A percentile compares a stretch with the other conserved stretches of the same genome.
These are phyloP conservation scores for Syrista parreyssii DNA, from an alignment of 2,888 invertebrate species.

Conservation along the genomic window DNA sequence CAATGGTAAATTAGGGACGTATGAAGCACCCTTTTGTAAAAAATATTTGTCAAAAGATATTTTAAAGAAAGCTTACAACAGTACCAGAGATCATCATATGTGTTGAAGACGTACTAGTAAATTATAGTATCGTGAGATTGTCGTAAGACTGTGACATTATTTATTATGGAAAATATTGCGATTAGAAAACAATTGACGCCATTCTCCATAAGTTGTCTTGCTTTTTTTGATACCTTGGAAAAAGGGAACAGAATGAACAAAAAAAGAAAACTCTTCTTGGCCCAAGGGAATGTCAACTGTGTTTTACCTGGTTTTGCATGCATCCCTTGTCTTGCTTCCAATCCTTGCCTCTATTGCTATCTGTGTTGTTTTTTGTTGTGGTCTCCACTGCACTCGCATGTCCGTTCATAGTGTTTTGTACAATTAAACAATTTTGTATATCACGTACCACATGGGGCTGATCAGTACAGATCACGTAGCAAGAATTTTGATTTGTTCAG, in stretches of 20 bases:
- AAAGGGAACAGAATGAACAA: not conserved
- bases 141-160: not conserved
- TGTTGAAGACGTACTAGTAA: not conserved
- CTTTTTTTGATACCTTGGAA: not conserved
- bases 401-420: not conserved
- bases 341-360: not conserved
- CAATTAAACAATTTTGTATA: not conserved
- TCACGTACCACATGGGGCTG: not conserved
- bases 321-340: not conserved
- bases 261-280: not conserved
- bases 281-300: not conserved
- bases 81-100: not conserved
- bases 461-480: not conserved
- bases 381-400: not conserved
- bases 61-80: not conserved
- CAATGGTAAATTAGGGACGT: not conserved
- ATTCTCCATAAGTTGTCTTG: not conserved
- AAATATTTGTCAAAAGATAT: not conserved
- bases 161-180: not conserved
- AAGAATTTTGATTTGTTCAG: not conserved
- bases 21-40: not conserved
- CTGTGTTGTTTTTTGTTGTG: not conserved
- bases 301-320: not conserved
- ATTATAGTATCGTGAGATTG: not conserved
- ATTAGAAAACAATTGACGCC: not conserved